Conservation (phyloP, 2,113 vertebrate genomes). For the Colinus virginianus region DNA sequence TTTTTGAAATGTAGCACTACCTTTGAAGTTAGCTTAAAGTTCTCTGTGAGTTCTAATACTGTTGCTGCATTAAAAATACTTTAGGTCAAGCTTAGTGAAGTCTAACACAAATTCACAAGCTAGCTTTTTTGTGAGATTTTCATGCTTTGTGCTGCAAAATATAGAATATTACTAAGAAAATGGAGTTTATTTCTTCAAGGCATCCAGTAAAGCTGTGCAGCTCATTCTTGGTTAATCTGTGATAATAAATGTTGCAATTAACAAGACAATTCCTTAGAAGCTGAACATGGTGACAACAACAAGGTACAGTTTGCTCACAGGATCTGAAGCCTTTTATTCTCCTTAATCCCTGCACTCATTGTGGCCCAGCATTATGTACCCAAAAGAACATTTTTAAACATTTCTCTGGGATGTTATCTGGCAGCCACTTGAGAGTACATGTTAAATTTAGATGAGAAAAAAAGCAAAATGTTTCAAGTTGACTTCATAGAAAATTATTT, state of each 20-base stretch:
- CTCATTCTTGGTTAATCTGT: neutral
- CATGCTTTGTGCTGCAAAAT: neutral
- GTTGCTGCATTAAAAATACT: neutral
- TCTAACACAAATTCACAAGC: neutral
- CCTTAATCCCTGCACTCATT: neutral
- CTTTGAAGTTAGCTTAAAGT: neutral
- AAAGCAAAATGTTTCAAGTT: neutral
- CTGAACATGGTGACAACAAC: neutral
- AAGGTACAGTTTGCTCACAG: neutral
- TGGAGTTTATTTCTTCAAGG: neutral
- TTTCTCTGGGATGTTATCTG: neutral
- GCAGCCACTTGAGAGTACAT: neutral
- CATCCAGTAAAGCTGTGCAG: neutral
- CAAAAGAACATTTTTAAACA: neutral
- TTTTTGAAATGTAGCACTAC: conserved; percentile 28
- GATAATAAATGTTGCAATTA: neutral
- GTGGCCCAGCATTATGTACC: neutral
- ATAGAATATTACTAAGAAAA: neutral
- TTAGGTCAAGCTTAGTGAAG: neutral
- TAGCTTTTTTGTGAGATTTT: neutral
- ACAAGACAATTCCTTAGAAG: neutral
- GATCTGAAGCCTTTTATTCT: neutral
- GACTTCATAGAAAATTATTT: neutral
- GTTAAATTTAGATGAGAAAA: neutral
- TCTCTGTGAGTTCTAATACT: neutral